Evolutionary conservation across 2,113 vertebrate species (phyloP), one percentile per base, ranked within the genome.

Genomic region (Paralichthys olivaceus): DNA sequence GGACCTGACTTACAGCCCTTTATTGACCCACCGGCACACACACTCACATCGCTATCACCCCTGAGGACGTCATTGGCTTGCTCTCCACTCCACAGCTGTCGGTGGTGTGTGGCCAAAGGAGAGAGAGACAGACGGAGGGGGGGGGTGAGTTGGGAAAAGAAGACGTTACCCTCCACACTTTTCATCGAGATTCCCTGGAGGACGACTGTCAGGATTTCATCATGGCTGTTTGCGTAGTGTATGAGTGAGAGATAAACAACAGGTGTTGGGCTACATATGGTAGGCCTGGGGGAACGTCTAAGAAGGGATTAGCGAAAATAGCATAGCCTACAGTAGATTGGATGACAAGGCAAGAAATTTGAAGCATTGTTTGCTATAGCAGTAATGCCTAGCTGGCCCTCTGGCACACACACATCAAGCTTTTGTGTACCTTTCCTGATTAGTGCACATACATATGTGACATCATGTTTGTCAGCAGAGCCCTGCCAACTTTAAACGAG

Each of bases 31-130:
- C 74, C 23, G 60, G 76, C 72, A 83, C 70, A 72, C 74, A 75
- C 88, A 91, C 93, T 94, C 93, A 85, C 90, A 87, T 82, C 84
- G 49, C 86, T 92, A 90, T 94, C 94, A 90, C 84, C 84, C 64
- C 67, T 59, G 84, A 83, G 94, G 92, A 94, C 91, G 90, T 89
- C 91, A 94, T 91, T 93, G 87, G 91, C 85, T 83, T 51, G 19
- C 84, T 83, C 89, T 65, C 79, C 83, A 84, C 75, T 93, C 85
- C 92, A 90, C 90, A 94, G 86, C 92, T 95, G 94, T 92, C 75
- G 47, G 80, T 77, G 72, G 75, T 83, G 84, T 9, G 83, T 66
- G 59, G 72, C 75, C 76, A 70, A 43, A 75, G 26, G 17, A 53
- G 40, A 64, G 45, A 55, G 59, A 55, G 49, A 53, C 2, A n/a